Base-by-base conservation (phyloP, 2,888 invertebrate genomes). In the Ochropacha duplaris region DNA sequence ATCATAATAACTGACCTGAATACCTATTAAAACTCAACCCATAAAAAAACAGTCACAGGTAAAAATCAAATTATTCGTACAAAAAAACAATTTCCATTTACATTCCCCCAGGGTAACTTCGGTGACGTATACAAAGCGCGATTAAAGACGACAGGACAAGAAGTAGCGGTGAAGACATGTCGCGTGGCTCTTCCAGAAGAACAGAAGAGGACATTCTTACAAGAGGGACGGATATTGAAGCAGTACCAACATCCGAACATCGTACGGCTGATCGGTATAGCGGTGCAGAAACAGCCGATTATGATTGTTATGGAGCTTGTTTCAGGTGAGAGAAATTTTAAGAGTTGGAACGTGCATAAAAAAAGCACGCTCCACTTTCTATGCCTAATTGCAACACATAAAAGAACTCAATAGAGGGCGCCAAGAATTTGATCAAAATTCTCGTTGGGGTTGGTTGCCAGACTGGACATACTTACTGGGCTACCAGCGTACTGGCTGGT, bases 231-330 rank as follows among this genome's bases (percentile, higher is more conserved):
- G 69, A 99, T 99, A 69, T 93, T 99, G 14, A 98, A 99, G 84
- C 98, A 98, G 85, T 99, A 99, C 85, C 97, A 98, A 85, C 99
- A 99, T 88, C 98, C 98, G 0, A 99, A 99, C 89, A 98, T 99
- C 66, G 99, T 99, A 39, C 95, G 97, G 79, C 95, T 99, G 44
- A 98, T 99, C 72, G 99, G 99, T 28, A 99, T 99, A 73, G 99
- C 99, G 74, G 99, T 99, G 64, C 99, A 99, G 87, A 98, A 98
- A 80, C 98, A 99, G 77, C 99, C 99, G 0, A 98, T 99, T 59
- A 99, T 99, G 98, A 99, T 99, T 77, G 98, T 99, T 34, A 99
- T 99, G 99, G 99, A 99, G 92, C 94, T 98, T 62, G 99, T 99
- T 51, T 95, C 96, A 70, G 96, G 97, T 96, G 19, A 44, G 44